Evolutionary conservation across 1,140 invertebrate genomes (phyloP).

Genomic region (Platyscapa corneri): DNA sequence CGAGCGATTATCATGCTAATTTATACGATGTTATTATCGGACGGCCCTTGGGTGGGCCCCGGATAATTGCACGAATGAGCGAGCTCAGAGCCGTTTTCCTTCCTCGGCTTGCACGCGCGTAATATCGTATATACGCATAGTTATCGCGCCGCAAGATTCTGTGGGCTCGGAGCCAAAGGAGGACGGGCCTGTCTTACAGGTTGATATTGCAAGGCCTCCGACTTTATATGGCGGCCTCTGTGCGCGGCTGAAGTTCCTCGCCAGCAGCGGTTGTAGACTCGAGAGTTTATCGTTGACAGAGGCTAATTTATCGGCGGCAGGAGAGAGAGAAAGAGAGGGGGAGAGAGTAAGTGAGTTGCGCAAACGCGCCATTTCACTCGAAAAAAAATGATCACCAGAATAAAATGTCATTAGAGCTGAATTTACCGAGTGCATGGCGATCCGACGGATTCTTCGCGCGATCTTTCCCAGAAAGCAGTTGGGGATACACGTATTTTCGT

Average conservation of each 20-base stretch:
- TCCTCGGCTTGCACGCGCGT: not conserved
- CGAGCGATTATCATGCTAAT: slow-evolving; percentile 43
- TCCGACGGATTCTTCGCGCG: not conserved
- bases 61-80: slow-evolving; percentile 46
- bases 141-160: slow-evolving; percentile 16
- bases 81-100: not conserved
- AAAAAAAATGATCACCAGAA: not conserved
- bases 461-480: not conserved
- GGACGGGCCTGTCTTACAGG: slow-evolving; percentile 26
- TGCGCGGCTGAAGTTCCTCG: not conserved
- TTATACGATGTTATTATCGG: slow-evolving; percentile 45
- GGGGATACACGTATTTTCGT: too few species aligned
- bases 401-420: slow-evolving; percentile 32
- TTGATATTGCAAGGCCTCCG: slow-evolving; percentile 33
- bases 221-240: slow-evolving; percentile 19
- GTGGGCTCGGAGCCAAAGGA: not conserved
- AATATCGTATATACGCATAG: slow-evolving; percentile 13
- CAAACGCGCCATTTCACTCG: not conserved
- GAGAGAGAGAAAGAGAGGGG: not conserved
- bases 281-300: slow-evolving; percentile 36
- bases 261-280: slow-evolving; percentile 27
- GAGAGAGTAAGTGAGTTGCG: not conserved
- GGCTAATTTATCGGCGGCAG: slow-evolving; percentile 33
- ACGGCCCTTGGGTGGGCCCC: slow-evolving; percentile 56
- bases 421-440: slow-evolving; percentile 30